Evolutionary conservation across 2,797 vertebrate species (phyloP), one percentile per base, ranked within the genome.

Genomic region (Anguilla obscura): DNA sequence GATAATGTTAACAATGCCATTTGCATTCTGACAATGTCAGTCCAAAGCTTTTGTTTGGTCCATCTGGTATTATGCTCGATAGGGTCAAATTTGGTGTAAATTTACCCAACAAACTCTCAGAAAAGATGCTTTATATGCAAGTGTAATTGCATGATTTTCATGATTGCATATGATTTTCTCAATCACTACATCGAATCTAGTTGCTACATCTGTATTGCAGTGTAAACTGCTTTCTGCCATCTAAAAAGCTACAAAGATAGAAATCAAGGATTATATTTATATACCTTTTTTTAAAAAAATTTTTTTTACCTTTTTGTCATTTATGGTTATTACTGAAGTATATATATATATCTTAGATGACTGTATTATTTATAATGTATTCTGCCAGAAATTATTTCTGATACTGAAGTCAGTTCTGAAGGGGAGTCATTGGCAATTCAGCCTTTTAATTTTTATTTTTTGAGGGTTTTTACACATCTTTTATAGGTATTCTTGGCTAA

Each of bases 191-290:
- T 84, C 4, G 27, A 58, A 14, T 84, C 50, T 54, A 54, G 83
- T 33, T 0, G 40, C 90, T 48, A 85, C 91, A 90, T 90, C 93
- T 91, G 85, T 89, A 92, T 93, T 94, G 94, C 95, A 96, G 95
- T 94, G 94, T 92, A 87, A 93, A 94, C 90, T 90, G 93, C 94
- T 94, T 92, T 45, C 40, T 93, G 92, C 89, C 92, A 93, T 91
- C 87, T 91, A 90, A 84, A 93, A 87, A 88, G 76, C 90, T 94
- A 82, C 16, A 82, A n/a, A 84, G 80, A 84, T n/a, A 56, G 24
- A 84, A 16, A 30, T 90, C 86, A 90, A 91, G 89, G 93, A 91
- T 91, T 91, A 90, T 95, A 95, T 96, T 96, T 96, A 96, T 96
- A 94, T 89, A 84, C 56, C 63, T 79, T 88, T 63, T 45, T 45